phyloP scores from a whole-genome alignment of 2,888 invertebrate species.

The Archips crataeganus region DNA sequence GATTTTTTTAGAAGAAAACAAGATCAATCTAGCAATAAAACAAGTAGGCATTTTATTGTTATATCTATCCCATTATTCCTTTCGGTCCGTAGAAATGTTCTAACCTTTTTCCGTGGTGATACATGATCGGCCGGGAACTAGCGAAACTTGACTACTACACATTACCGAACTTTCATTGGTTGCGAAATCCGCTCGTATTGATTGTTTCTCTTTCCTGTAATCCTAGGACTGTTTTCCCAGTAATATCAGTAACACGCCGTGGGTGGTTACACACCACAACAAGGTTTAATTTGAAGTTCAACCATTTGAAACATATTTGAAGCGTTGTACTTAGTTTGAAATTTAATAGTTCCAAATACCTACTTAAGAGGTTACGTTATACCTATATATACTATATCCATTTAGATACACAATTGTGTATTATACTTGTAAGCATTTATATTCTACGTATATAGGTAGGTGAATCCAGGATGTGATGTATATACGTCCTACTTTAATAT shows the following conservation, averaged over 20 bases:
- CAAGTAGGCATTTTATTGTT: constrained; percentile 2
- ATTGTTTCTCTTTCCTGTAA: constrained; percentile 9
- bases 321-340: neutral
- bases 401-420: too few relatives aligned
- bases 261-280: neutral
- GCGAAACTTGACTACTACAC: constrained; percentile 18
- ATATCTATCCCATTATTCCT: neutral
- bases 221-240: neutral
- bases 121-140: constrained; percentile 13
- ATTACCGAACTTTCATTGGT: constrained; percentile 22
- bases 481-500: neutral
- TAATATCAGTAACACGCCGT: neutral
- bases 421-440: too few relatives aligned
- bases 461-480: neutral
- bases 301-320: neutral
- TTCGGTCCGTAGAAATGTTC: constrained; percentile 2
- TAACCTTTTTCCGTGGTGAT: constrained; percentile 6
- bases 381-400: too few relatives aligned
- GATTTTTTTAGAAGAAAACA: too few relatives aligned
- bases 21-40: neutral
- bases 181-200: constrained; percentile 20
- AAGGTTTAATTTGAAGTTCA: neutral
- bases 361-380: too few relatives aligned
- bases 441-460: too few relatives aligned
- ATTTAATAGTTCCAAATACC: neutral